phyloP scores from a whole-genome alignment of 2,888 invertebrate genomes.

The Cremastinae sp. region DNA sequence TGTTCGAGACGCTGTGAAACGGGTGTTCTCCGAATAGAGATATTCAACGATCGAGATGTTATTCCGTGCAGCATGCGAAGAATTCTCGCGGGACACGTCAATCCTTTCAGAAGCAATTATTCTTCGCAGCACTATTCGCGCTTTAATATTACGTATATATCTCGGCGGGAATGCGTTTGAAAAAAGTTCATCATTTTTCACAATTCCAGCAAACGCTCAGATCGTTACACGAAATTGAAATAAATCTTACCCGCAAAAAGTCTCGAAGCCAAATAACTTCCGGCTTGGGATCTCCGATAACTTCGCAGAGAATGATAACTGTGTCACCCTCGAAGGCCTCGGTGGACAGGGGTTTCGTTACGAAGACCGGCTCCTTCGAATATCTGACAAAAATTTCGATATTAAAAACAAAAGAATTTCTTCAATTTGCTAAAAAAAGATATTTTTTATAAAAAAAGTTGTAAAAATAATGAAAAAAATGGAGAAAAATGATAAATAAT shows the following conservation, averaged over 20 bases:
- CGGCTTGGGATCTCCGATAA: conserved; percentile 93
- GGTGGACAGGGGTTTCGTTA: conserved; percentile 90
- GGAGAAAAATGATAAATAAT: background rate
- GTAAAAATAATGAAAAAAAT: background rate
- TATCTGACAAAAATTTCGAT: conserved; percentile 82
- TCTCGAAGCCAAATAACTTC: conserved; percentile 94
- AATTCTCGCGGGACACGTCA: conserved; percentile 54
- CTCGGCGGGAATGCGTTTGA: background rate
- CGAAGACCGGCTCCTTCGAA: conserved; percentile 91
- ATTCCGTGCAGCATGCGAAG: conserved; percentile 6
- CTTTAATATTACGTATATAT: conserved; percentile 32
- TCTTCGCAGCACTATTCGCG: conserved; percentile 25
- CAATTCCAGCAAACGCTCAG: no score
- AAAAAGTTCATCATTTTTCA: conserved; percentile 1
- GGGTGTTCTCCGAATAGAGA: conserved; percentile 30
- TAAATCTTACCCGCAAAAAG: conserved; percentile 88
- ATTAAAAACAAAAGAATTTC: no score
- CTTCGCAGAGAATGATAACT: conserved; percentile 92
- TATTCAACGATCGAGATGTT: conserved; percentile 34
- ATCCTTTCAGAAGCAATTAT: conserved; percentile 26
- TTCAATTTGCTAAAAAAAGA: no score
- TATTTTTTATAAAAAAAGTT: background rate
- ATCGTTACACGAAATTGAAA: background rate
- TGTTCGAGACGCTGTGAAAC: conserved; percentile 1
- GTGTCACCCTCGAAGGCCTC: conserved; percentile 93